phyloP scores from a whole-genome alignment of 2,888 invertebrate genomes.

The Chironomus riparius region DNA sequence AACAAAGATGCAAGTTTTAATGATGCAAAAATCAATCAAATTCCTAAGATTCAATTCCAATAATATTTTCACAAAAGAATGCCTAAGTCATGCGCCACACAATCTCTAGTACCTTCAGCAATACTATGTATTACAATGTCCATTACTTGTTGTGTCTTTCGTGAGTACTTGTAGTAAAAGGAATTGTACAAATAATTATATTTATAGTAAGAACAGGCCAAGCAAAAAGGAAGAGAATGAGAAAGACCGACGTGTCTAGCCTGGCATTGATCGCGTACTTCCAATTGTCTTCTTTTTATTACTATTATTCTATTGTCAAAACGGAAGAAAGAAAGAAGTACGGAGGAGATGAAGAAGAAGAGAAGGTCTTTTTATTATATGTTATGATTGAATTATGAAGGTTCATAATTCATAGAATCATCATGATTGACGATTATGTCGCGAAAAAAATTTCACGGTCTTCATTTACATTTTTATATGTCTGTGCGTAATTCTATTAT shows the following conservation, averaged over 20 bases:
- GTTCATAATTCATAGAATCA: not conserved
- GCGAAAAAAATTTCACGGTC: not conserved
- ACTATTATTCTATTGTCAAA: not conserved
- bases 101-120: too few species aligned
- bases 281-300: not conserved
- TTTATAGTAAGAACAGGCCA: not conserved
- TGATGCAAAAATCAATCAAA: too few species aligned
- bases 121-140: too few species aligned
- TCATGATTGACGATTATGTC: conserved; percentile 12
- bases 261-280: not conserved
- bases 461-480: not conserved
- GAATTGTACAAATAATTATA: not conserved
- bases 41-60: too few species aligned
- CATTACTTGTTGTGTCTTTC: too few species aligned
- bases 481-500: not conserved
- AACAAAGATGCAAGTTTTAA: too few species aligned
- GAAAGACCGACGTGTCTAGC: not conserved
- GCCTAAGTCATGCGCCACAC: too few species aligned
- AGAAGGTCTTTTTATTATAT: not conserved
- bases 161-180: not conserved
- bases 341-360: not conserved
- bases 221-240: not conserved
- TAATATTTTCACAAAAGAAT: too few species aligned
- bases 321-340: not conserved
- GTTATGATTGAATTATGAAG: not conserved